Evolutionary conservation across 2,113 vertebrate genomes (phyloP).

Genomic region (Notarius lentiginosus): DNA sequence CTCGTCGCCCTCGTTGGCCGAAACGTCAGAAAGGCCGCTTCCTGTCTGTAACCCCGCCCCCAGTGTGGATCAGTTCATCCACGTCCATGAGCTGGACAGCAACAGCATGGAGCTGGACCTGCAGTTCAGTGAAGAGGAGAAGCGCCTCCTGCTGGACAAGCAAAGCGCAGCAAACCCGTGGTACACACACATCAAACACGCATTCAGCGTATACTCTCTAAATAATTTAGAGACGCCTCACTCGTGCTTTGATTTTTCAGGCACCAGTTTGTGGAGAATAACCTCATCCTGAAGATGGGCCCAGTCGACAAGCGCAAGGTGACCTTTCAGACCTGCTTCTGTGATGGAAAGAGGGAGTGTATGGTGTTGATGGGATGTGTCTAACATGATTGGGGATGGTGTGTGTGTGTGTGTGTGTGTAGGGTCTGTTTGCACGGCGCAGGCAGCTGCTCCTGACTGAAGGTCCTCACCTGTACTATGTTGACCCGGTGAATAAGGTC

Average conservation of each 20-base stretch:
- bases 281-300: conserved; percentile 99
- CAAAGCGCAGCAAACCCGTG: conserved; percentile 93
- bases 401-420: background rate
- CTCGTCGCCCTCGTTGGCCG: conserved; percentile 84
- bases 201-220: background rate
- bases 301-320: conserved; percentile 99
- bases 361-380: too few species aligned
- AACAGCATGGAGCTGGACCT: conserved; percentile 97
- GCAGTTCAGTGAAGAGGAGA: conserved; percentile 94
- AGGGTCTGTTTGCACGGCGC: conserved; percentile 90
- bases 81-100: conserved; percentile 95
- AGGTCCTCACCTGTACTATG: conserved; percentile 96
- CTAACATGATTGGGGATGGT: background rate
- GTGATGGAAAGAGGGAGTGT: background rate
- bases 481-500: conserved; percentile 98
- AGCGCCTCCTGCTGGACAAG: conserved; percentile 90
- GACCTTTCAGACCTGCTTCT: conserved; percentile 41
- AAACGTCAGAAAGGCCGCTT: conserved; percentile 55
- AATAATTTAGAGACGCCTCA: background rate
- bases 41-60: conserved; percentile 74
- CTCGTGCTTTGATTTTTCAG: conserved; percentile 66
- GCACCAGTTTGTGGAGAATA: conserved; percentile 99
- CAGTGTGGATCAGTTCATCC: conserved; percentile 98
- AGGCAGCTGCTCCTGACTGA: conserved; percentile 94
- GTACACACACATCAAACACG: conserved; percentile 68